Evolutionary conservation across 2,113 vertebrate genomes (phyloP), one percentile per base, ranked within the genome.

Genomic region (Acanthisitta chloris): DNA sequence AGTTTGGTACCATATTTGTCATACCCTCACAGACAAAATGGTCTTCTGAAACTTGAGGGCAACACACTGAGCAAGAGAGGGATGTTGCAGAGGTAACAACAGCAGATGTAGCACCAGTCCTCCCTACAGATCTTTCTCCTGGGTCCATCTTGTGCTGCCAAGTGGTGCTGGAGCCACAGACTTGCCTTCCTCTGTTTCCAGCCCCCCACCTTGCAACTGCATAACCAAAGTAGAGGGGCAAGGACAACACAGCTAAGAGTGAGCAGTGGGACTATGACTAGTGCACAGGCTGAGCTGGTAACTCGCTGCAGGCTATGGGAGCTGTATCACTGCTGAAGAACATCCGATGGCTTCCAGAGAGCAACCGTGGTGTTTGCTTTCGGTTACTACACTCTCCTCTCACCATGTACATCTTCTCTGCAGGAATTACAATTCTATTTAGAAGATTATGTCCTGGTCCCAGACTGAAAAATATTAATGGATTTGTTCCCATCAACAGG

Each of bases 1-100:
- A 1, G 9, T 1, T 1, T 85, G 31, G n/a, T 69, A 45, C 25
- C 0, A 0, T 14, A 6, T 85, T 78, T 89, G 13, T 59, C 43
- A 38, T 26, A 29, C 14, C 7, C 8, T 17, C 12, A 5, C 5
- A 17, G 62, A 82, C 18, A 33, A 88, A 33, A 45, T 23, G 1
- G 25, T 69, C 49, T 66, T 81, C 33, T 54, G 46, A 86, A 80
- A 69, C 28, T 54, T 90, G 38, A 73, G 51, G 16, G 13, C 43
- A 84, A 17, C 7, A 5, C 21, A 14, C 24, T 57, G 34, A 70
- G 52, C 28, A 52, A 40, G 17, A 86, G 51, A 81, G 20, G 18
- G 26, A 26, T 81, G 25, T 15, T 71, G 31, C 20, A 29, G 36
- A 43, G 9, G 25, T 36, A 33, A 58, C 14, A 57, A 10, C 29